Base-by-base conservation (phyloP, 2,888 invertebrate species). In the Agriopis aurantiaria region DNA sequence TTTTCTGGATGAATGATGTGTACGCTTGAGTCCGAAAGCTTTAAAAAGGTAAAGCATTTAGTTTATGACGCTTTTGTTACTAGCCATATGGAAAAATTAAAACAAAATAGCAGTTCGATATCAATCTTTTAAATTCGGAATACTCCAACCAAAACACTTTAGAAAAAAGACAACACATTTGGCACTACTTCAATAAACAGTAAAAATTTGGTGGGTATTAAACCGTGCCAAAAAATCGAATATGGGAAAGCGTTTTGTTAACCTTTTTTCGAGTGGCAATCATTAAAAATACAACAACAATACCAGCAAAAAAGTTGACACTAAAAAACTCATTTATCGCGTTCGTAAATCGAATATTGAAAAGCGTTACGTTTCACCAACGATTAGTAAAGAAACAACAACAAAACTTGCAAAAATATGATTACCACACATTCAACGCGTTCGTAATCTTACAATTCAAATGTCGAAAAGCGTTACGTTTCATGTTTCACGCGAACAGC, bases 21-120 rank as follows among this genome's bases (percentile, higher is more conserved):
- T 53, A 48, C 14, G 66, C 43, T 48, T 68, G 55, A 69, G 68
- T 74, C 71, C 69, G 68, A 67, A 62, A 40, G 60, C 71, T 41
- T 72, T 72, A 46, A 76, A 74, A 74, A 68, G 41, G 53, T 68
- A 75, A 73, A 55, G 53, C 53, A 49, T 64, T 23, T 40, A 33
- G n/a, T 23, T 48, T 63, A 71, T 7, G 65, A 43, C 75, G 69
- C 69, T 65, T 49, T 43, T 40, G 5, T 53, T 49, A 51, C 65
- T 65, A 55, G 60, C 56, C 56, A 56, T 12, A 17, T 8, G 41
- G 1, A 59, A 46, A 55, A 53, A 59, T 23, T 23, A 46, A 45
- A 55, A 40, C 9, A 14, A 40, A 40, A 55, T 12, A 2, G n/a
- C 40, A n/a, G 10, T 33, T 53, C 10, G 33, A 5, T 33, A 33